Evolutionary conservation across 1,140 invertebrate genomes (phyloP).

Genomic region (Himalopsyche phryganea): DNA sequence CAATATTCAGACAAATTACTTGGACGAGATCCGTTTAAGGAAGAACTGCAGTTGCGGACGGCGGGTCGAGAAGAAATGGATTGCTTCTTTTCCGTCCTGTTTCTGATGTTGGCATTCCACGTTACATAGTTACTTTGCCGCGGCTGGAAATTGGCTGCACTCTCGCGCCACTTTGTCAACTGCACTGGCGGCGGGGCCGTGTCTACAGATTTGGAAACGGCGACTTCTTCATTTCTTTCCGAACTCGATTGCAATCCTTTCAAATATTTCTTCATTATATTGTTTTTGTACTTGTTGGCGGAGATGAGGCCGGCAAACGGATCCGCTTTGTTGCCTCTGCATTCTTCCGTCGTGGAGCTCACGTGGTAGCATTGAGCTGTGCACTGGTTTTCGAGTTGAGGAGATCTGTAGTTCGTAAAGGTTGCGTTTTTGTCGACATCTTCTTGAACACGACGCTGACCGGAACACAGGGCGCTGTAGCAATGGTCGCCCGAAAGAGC

Average conservation of each 20-base stretch:
- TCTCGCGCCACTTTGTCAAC: constrained; percentile 66
- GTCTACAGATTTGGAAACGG: constrained; percentile 41
- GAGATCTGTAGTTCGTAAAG: constrained; percentile 26
- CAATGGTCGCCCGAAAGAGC: constrained; percentile 29
- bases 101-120: constrained; percentile 51
- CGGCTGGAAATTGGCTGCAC: constrained; percentile 63
- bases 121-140: constrained; percentile 63
- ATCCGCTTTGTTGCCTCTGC: constrained; percentile 24
- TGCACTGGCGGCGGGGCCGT: constrained; percentile 43
- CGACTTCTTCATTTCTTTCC: constrained; percentile 24
- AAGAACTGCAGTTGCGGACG: neutral
- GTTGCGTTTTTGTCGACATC: constrained; percentile 10
- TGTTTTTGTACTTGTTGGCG: constrained; percentile 52
- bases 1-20: neutral
- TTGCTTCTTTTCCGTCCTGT: constrained; percentile 7
- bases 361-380: constrained; percentile 40
- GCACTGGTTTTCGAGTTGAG: constrained; percentile 2
- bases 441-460: constrained; percentile 12
- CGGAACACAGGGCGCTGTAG: constrained; percentile 35
- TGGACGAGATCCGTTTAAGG: neutral
- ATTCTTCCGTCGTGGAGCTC: constrained; percentile 43
- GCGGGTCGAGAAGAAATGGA: neutral
- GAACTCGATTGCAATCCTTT: constrained; percentile 26
- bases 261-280: constrained; percentile 58
- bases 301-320: constrained; percentile 28